Evolutionary conservation across 1,140 invertebrate species (phyloP), one percentile per base, ranked within the genome.

Genomic region (Ruditapes philippinarum): DNA sequence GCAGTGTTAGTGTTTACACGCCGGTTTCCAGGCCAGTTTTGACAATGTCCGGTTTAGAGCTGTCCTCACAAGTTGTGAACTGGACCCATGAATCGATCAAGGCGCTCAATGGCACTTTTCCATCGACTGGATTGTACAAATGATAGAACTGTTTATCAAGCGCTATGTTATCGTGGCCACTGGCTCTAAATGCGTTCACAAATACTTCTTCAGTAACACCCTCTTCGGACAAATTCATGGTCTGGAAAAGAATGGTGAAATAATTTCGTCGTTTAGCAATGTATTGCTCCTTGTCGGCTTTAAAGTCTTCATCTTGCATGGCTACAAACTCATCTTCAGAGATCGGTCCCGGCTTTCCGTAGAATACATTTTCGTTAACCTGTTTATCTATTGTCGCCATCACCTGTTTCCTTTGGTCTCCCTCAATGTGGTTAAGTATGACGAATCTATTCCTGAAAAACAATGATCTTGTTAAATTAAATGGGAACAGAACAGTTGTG

Each of bases 211-310:
- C 49, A 31, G 89, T 81, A 40, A 92, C 91, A 0, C 91, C 70
- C 28, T 91, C 90, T 60, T 90, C 89, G 57, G 91, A 91, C 11
- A 85, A 90, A 36, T 92, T 88, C 17, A 91, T 91, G 45, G 91
- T 90, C 78, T 92, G 85, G 68, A 92, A 92, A 45, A 91, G 70
- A 1, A 9, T 60, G 31, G 91, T 81, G 38, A 91, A 91, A 38
- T 89, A 91, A 49, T 65, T 42, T 22, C 68, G 51, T 80, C 91
- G 91, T 45, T 83, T 60, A 0, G 17, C 25, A 0, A 22, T 78
- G 49, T 82, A 92, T 9, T 42, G 82, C 5, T 25, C 78, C 51
- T 91, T 92, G 51, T 92, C 91, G 25, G 54, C 45, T 0, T 19
- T 62, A 74, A 80, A 92, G n/a, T 87, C 42, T 17, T 65, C 33